Base-by-base conservation (phyloP, 2,888 invertebrate genomes). In the Eurytoma californica region DNA sequence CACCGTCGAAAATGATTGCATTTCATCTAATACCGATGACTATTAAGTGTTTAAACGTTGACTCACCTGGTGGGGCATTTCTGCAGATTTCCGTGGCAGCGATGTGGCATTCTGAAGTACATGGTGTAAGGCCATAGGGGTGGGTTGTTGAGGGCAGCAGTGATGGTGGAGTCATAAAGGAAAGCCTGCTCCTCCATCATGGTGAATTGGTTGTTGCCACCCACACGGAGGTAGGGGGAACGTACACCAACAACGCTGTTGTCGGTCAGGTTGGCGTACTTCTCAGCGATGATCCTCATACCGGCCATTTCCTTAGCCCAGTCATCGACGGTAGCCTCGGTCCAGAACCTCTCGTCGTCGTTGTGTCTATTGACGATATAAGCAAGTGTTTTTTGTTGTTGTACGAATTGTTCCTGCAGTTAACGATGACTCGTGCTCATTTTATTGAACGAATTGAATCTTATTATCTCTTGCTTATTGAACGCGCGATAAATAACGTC, bases 91-190 rank as follows among this genome's bases (percentile, higher is more conserved):
- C 97, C 97, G 89, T 97, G 97, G 88, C 98, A 98, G 80, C 96
- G 94, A 91, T 97, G 97, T 0, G 97, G 97, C 96, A 98, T 97
- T 86, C 96, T 94, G 94, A 97, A 98, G 93, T 98, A 98, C 95
- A 98, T 96, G 78, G 98, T 98, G 92, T 98, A 98, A 3, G 98
- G 98, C 98, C 98, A 98, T 84, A 97, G 94, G 72, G 97, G 97
- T 24, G 97, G 97, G 89, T 97, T 96, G 84, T 95, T 96, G 55
- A 97, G 92, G 0, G 97, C 96, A 1, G 97, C 97, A 0, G 97
- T 97, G 89, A 98, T 97, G 70, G 98, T 97, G 61, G 97, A 97
- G 91, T 98, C 98, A 89, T 98, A 98, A 66, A 97, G 92, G 93
- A 98, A 98, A 14, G 96, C 96, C 90, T 97, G 96, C 90, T 97